Evolutionary conservation across 1,140 invertebrate genomes (phyloP).

Genomic region (Battus philenor): DNA sequence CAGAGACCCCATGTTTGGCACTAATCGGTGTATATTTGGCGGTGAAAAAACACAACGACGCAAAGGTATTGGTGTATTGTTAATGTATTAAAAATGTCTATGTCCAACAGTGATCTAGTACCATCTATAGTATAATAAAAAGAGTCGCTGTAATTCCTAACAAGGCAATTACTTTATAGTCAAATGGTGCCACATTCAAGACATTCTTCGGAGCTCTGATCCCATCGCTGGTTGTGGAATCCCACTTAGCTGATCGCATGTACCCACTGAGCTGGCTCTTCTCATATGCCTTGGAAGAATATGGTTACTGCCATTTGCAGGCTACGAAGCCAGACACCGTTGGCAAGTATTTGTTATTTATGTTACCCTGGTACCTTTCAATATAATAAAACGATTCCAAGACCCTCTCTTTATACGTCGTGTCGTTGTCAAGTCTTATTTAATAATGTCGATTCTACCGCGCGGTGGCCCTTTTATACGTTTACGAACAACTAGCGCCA

Average conservation of each 20-base stretch:
- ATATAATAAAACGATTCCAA: too few relatives aligned
- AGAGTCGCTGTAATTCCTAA: background rate
- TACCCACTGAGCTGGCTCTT: conserved; percentile 78
- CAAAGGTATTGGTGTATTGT: too few relatives aligned
- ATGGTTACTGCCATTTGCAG: conserved; percentile 91
- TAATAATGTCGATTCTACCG: too few relatives aligned
- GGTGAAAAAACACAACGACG: too few relatives aligned
- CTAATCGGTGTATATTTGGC: too few relatives aligned
- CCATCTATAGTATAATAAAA: background rate
- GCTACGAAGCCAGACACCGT: conserved; percentile 94
- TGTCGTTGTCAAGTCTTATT: too few relatives aligned
- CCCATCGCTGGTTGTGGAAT: conserved; percentile 75
- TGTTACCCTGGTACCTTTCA: too few relatives aligned
- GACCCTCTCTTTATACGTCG: too few relatives aligned
- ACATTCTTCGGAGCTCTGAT: conserved; percentile 35
- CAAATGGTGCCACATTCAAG: background rate
- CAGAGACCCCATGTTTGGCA: too few relatives aligned
- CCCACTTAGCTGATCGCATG: conserved; percentile 71
- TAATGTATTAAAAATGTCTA: background rate
- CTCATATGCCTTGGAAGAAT: conserved; percentile 78
- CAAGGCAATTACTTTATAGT: background rate
- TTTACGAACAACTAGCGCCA: too few relatives aligned
- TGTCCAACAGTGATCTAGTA: background rate
- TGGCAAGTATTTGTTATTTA: too few relatives aligned
- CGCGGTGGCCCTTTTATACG: too few relatives aligned